Evolutionary conservation across 1,140 invertebrate species (phyloP).

Genomic region (Wiebesia pumilae): DNA sequence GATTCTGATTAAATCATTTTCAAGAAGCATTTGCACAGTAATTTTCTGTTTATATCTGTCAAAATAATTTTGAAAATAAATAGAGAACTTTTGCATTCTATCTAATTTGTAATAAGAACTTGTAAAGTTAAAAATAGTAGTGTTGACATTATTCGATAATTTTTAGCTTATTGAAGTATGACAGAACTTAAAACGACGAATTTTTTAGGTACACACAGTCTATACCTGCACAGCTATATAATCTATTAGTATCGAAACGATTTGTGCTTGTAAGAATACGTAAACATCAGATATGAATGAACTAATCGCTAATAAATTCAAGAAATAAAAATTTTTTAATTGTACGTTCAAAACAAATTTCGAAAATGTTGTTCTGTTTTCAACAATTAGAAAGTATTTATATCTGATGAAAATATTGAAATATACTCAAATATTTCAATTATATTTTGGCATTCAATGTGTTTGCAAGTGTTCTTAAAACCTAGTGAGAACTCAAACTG

Average conservation of each 20-base stretch:
- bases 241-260: background rate
- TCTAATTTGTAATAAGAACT: slow-evolving; percentile 27
- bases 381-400: slow-evolving; percentile 10
- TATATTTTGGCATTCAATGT: slow-evolving; percentile 38
- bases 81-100: slow-evolving; percentile 11
- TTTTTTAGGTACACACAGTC: slow-evolving; percentile 5
- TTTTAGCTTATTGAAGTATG: background rate
- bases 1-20: background rate
- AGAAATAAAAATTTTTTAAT: background rate
- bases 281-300: background rate
- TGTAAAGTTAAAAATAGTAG: background rate
- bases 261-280: background rate
- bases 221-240: background rate
- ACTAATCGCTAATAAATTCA: too few relatives aligned
- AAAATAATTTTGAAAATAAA: background rate
- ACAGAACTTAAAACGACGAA: background rate
- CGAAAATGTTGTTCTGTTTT: background rate
- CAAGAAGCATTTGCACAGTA: background rate
- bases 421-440: background rate
- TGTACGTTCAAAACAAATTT: background rate
- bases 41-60: background rate
- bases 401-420: slow-evolving; percentile 19
- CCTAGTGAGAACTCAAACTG: background rate
- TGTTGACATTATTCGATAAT: slow-evolving; percentile 40
- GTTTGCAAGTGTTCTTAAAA: slow-evolving; percentile 50